Base-by-base conservation (phyloP, 2,888 invertebrate genomes). In the Lasioglossum marginatum region DNA sequence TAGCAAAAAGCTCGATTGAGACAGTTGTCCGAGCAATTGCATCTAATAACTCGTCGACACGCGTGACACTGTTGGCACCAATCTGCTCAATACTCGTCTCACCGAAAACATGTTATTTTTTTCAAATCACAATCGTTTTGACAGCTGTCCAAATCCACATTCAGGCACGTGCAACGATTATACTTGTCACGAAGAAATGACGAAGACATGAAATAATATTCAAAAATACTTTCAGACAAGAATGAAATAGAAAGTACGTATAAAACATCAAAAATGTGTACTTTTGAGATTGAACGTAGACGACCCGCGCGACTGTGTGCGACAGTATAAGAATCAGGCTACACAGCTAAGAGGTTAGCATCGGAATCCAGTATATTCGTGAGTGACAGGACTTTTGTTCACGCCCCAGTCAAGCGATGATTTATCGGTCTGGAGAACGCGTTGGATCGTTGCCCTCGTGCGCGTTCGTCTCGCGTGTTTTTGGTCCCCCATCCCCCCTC, bases 391-490 rank as follows among this genome's bases (percentile, higher is more conserved):
- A 68, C 12, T 37, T 68, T 68, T 68, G 34, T 68, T 68, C 37
- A 37, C n/a, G 68, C 68, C 68, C 37, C 68, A 23, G 37, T 37
- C 68, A 10, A 68, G 23, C 31, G 34, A 43, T 45, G 45, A 77
- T 66, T 63, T 43, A 14, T 34, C 76, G 66, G 43, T 63, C 27
- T 63, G 77, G 68, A 40, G 68, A 70, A 40, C 68, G 16, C 23
- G 27, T 66, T 37, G 78, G 78, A 82, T 68, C 74, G 78, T 78
- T 63, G 78, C 40, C 70, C 81, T 34, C 76, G 76, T 34, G 57
- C 37, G 31, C 23, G 3, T 23, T 23, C 63, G 48, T 52, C 27
- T 31, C 74, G 31, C 66, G 81, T 63, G 48, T 72, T 71, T 72
- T 63, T 37, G n/a, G 31, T 5, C 34, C 68, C 19, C 40, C n/a